Evolutionary conservation across 2,113 vertebrate genomes (phyloP).

Genomic region (Charadrius vociferus): DNA sequence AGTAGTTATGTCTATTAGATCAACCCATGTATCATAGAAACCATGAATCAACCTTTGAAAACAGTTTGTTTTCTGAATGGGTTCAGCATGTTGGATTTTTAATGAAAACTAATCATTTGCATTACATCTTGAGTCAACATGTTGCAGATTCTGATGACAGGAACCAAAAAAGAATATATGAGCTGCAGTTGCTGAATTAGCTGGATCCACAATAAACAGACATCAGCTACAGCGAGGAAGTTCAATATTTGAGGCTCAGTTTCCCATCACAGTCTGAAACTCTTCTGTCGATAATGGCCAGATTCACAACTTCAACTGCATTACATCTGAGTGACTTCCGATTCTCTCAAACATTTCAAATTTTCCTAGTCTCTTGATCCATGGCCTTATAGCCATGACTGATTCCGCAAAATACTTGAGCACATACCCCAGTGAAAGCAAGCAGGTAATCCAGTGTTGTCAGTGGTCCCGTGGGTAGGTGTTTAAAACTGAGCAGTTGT

Average conservation of each 20-base stretch:
- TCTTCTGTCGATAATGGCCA: background rate
- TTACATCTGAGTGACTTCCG: background rate
- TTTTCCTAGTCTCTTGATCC: background rate
- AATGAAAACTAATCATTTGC: background rate
- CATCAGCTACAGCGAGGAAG: background rate
- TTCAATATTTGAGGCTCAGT: background rate
- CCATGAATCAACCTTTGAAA: background rate
- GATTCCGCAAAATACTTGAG: background rate
- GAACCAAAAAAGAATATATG: background rate
- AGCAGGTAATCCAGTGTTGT: background rate
- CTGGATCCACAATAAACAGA: background rate
- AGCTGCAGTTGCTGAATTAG: background rate
- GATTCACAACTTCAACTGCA: background rate
- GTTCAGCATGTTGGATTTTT: background rate
- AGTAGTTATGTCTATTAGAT: background rate
- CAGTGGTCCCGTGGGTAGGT: background rate
- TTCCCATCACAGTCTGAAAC: background rate
- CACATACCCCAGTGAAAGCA: background rate
- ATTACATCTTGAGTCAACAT: background rate
- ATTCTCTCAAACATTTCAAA: background rate
- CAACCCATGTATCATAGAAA: background rate
- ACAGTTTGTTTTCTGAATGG: background rate
- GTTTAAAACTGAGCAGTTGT: background rate
- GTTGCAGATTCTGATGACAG: background rate
- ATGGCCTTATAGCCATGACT: background rate